These are phyloP conservation scores for Gymnocephalus cernua DNA, from an alignment of 2,113 vertebrate species.

Conservation along the genomic window DNA sequence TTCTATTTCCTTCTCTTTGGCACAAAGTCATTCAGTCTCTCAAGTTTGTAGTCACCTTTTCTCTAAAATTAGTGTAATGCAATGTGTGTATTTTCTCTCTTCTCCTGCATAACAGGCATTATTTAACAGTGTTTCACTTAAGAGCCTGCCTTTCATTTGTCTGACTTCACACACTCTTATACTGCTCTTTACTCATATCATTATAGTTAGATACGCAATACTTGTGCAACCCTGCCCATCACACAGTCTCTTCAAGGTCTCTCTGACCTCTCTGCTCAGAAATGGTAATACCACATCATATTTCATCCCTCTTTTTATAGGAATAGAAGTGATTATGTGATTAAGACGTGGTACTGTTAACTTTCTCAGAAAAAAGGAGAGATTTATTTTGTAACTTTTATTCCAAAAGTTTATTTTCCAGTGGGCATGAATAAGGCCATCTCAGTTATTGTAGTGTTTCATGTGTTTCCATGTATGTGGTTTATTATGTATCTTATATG, in stretches of 20 bases:
- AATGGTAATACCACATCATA: not conserved
- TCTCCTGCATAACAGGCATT: not conserved
- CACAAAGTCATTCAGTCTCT: conserved; percentile 21
- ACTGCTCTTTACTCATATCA: conserved; percentile 25
- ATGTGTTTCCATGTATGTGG: too few species aligned
- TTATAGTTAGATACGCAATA: conserved; percentile 27
- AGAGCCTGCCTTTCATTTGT: conserved; percentile 38
- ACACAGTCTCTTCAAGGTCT: conserved; percentile 17
- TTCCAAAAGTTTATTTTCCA: too few species aligned
- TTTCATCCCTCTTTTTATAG: not conserved
- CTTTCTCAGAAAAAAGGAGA: not conserved
- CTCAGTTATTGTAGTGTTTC: not conserved
- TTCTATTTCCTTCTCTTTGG: not conserved
- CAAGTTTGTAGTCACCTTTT: not conserved
- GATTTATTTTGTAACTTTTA: not conserved
- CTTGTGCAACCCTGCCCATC: conserved; percentile 12
- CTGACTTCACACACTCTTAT: not conserved
- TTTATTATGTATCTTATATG: too few species aligned
- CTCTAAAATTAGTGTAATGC: not conserved
- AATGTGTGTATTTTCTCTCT: not conserved
- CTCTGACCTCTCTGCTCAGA: conserved; percentile 17
- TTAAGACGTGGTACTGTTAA: not conserved
- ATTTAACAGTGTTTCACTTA: not conserved
- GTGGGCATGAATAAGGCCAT: not conserved
- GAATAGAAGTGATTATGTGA: not conserved